Percentiles rank a stretch among this genome's conserved stretches.
Conservation (phyloP, 2,888 invertebrate species). For the Synergus laeviventris region DNA sequence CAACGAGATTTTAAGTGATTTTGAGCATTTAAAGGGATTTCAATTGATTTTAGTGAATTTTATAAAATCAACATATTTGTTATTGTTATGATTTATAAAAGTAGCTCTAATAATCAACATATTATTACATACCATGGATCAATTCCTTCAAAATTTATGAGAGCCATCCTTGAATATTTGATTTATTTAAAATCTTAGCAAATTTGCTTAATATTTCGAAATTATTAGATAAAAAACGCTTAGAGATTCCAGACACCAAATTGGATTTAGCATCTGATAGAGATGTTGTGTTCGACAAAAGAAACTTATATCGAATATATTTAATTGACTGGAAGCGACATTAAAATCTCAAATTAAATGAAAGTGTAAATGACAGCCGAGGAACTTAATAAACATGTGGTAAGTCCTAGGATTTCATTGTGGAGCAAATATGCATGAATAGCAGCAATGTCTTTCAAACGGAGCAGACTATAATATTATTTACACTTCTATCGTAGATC, state of each 20-base stretch:
- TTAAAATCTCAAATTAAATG: neutral
- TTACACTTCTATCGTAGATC: too few species aligned
- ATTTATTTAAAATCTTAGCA: neutral
- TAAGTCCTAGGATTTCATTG: neutral
- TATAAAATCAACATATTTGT: neutral
- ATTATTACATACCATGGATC: constrained; percentile 71
- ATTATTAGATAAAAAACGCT: neutral
- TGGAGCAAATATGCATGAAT: neutral
- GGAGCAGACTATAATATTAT: neutral
- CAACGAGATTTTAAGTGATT: too few species aligned
- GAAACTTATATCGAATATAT: neutral
- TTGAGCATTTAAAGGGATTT: too few species aligned
- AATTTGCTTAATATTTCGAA: neutral
- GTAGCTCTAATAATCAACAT: too few species aligned
- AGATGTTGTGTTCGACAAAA: neutral
- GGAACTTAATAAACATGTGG: neutral
- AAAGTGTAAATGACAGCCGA: neutral
- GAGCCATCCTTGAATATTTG: constrained; percentile 64
- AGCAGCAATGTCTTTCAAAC: neutral
- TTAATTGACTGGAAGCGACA: neutral
- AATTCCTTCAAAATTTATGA: constrained; percentile 69
- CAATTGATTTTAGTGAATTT: too few species aligned
- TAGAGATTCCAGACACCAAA: neutral
- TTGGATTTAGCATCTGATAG: neutral
- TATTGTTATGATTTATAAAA: constrained; percentile 14